These are phyloP conservation scores for Drosophila phalerata DNA, from an alignment of 2,888 invertebrate genomes.

Conservation along the genomic window DNA sequence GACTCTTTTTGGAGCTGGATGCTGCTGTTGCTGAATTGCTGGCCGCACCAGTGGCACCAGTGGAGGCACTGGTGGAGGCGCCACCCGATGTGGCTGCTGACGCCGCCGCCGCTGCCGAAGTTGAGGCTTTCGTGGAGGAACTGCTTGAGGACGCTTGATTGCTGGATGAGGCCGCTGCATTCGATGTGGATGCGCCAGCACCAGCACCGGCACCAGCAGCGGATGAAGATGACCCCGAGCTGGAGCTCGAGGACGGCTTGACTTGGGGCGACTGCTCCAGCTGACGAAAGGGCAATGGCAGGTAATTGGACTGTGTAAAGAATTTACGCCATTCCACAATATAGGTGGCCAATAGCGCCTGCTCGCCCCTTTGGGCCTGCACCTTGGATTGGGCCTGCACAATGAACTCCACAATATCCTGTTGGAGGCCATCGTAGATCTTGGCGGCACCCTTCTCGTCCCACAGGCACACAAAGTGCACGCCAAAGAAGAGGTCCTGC, in stretches of 20 bases:
- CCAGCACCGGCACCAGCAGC: slow-evolving; percentile 29
- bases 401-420: slow-evolving; percentile 97
- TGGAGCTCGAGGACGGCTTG: slow-evolving; percentile 85
- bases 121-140: slow-evolving; percentile 62
- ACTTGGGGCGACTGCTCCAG: slow-evolving; percentile 94
- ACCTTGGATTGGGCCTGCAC: slow-evolving; percentile 96
- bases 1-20: slow-evolving; percentile 86
- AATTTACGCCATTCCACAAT: slow-evolving; percentile 99
- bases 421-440: slow-evolving; percentile 94
- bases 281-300: slow-evolving; percentile 97
- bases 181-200: slow-evolving; percentile 52
- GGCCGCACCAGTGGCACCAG: slow-evolving; percentile 41
- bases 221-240: slow-evolving; percentile 61
- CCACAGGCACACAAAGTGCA: slow-evolving; percentile 98
- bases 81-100: slow-evolving; percentile 23
- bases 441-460: slow-evolving; percentile 97
- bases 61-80: slow-evolving; percentile 20
- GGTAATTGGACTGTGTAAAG: slow-evolving; percentile 98
- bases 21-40: slow-evolving; percentile 63
- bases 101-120: slow-evolving; percentile 50
- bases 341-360: slow-evolving; percentile 97
- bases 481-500: slow-evolving; percentile 98
- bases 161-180: slow-evolving; percentile 50
- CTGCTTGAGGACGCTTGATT: slow-evolving; percentile 58
- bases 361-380: slow-evolving; percentile 96